phyloP scores from a whole-genome alignment of 1,140 invertebrate genomes.

The Patella vulgata region DNA sequence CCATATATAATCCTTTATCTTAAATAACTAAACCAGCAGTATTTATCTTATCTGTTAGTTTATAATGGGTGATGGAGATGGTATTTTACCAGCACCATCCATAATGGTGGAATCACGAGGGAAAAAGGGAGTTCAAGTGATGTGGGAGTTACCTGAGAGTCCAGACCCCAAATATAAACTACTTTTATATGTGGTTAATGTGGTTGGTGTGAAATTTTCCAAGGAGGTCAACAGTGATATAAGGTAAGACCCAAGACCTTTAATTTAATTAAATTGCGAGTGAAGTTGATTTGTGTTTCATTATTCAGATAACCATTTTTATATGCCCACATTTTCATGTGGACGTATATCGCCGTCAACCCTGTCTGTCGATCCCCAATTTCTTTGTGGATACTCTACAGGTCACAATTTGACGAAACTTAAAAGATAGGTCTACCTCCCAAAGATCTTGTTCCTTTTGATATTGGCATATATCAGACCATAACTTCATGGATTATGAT shows the following conservation, averaged over 20 bases:
- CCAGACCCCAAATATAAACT: constrained; percentile 51
- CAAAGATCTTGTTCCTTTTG: no score
- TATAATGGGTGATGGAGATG: constrained; percentile 40
- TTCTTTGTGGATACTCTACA: no score
- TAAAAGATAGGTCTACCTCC: no score
- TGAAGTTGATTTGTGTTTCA: constrained; percentile 6
- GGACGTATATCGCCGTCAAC: no score
- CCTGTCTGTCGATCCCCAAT: no score
- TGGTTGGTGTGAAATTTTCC: constrained; percentile 60
- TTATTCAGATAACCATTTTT: not conserved
- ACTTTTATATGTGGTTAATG: constrained; percentile 59
- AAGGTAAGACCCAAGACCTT: constrained; percentile 42
- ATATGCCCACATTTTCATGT: no score
- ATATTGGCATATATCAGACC: no score
- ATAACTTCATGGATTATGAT: no score
- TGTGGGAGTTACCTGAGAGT: constrained; percentile 45
- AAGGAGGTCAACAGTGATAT: constrained; percentile 62
- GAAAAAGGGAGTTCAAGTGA: constrained; percentile 41
- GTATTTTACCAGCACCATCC: constrained; percentile 51
- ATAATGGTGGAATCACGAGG: constrained; percentile 51
- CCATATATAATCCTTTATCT: no score
- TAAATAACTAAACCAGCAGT: no score
- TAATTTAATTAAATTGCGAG: not conserved
- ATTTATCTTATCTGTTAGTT: constrained; percentile 30
- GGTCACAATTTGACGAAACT: no score